phyloP scores from a whole-genome alignment of 2,888 invertebrate genomes.

The Operophtera brumata region DNA sequence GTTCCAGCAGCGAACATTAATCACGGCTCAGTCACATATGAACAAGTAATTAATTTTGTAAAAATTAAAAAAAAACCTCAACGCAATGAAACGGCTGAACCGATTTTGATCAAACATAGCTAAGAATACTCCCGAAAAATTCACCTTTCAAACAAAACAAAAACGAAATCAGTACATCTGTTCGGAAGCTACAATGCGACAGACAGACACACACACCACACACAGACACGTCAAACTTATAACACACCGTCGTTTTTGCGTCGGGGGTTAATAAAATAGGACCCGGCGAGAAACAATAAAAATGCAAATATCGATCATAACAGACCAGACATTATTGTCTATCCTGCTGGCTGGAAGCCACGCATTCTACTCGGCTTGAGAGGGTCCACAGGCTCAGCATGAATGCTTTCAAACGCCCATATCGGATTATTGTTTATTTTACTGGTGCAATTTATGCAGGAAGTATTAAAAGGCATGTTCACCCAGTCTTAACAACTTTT shows the following conservation, averaged over 20 bases:
- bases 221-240: too few relatives aligned
- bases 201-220: too few relatives aligned
- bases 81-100: too few relatives aligned
- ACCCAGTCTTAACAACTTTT: conserved; percentile 17
- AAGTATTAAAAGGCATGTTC: conserved; percentile 18
- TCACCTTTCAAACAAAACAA: too few relatives aligned
- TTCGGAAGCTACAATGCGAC: too few relatives aligned
- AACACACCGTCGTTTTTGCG: too few relatives aligned
- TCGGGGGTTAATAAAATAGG: conserved; percentile 46
- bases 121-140: too few relatives aligned
- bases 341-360: conserved; percentile 59
- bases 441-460: conserved; percentile 23
- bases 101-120: too few relatives aligned
- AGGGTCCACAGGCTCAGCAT: conserved; percentile 34
- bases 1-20: conserved; percentile 4
- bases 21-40: conserved; percentile 27
- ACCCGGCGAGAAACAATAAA: conserved; percentile 55
- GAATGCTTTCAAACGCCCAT: conserved; percentile 41
- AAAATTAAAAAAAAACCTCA: too few relatives aligned
- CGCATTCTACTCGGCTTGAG: conserved; percentile 50
- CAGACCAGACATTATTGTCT: conserved; percentile 61
- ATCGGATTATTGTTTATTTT: conserved; percentile 45
- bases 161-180: too few relatives aligned
- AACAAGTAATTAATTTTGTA: too few relatives aligned
- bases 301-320: conserved; percentile 68